phyloP scores from a whole-genome alignment of 1,140 invertebrate genomes.

The Drosophila fuyamai region DNA sequence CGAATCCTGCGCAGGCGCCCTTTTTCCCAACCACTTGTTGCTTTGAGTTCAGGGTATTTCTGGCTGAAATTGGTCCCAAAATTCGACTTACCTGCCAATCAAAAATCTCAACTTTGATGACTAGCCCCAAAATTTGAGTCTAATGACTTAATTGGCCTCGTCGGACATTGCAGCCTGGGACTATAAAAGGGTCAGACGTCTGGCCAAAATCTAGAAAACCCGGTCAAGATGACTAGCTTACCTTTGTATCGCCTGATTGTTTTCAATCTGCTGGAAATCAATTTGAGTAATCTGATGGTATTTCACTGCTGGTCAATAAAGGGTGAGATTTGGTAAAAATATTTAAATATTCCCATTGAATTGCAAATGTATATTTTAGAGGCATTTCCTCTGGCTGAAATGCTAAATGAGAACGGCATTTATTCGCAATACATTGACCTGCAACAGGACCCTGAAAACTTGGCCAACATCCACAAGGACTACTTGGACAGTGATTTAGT shows the following conservation, averaged over 20 bases:
- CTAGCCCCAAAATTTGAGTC: slow-evolving; percentile 45
- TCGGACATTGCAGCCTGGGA: not conserved
- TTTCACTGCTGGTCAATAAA: slow-evolving; percentile 71
- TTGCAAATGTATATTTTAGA: slow-evolving; percentile 17
- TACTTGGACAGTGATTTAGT: slow-evolving; percentile 58
- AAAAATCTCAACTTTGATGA: slow-evolving; percentile 34
- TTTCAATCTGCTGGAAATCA: slow-evolving; percentile 63
- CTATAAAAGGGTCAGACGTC: slow-evolving; percentile 49
- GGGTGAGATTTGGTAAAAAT: slow-evolving; percentile 27
- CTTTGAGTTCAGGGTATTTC: slow-evolving; percentile 5
- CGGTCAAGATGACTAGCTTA: slow-evolving; percentile 34
- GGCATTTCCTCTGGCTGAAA: slow-evolving; percentile 31
- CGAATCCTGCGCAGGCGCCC: slow-evolving; percentile 60
- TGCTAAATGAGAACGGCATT: slow-evolving; percentile 44
- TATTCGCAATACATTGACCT: slow-evolving; percentile 66
- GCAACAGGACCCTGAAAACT: slow-evolving; percentile 9
- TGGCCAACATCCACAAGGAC: slow-evolving; percentile 39
- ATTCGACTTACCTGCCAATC: slow-evolving; percentile 33
- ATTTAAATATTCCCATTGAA: not conserved
- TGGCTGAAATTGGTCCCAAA: slow-evolving; percentile 16
- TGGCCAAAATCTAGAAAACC: slow-evolving; percentile 6
- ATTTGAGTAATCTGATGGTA: slow-evolving; percentile 52
- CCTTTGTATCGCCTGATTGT: slow-evolving; percentile 61
- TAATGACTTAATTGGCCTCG: slow-evolving; percentile 56
- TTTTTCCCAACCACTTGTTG: slow-evolving; percentile 13